Conservation (phyloP, 2,888 invertebrate genomes). For the Xestobium rufovillosum region DNA sequence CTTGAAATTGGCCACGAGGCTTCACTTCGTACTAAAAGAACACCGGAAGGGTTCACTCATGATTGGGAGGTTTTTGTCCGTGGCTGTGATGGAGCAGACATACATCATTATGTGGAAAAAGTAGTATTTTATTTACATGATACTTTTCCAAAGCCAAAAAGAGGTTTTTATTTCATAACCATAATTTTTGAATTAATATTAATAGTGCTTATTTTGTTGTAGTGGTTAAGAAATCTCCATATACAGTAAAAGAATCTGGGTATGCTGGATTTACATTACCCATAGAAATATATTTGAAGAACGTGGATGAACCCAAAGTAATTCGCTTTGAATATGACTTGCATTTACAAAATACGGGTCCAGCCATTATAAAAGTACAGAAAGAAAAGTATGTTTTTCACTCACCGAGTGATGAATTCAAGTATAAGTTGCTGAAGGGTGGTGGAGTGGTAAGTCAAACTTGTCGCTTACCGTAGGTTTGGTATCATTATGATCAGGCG, state of each 20-base stretch:
- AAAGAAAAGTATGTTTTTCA: constrained; percentile 79
- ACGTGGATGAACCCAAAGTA: constrained; percentile 84
- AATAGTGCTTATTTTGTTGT: constrained; percentile 38
- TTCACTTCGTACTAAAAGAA: constrained; percentile 68
- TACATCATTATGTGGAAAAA: constrained; percentile 87
- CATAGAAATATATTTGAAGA: constrained; percentile 83
- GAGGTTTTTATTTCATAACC: constrained; percentile 54
- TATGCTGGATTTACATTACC: constrained; percentile 90
- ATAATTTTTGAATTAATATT: constrained; percentile 10
- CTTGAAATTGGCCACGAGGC: constrained; percentile 93
- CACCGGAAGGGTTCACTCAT: constrained; percentile 89
- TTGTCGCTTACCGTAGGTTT: constrained; percentile 5
- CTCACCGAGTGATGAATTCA: constrained; percentile 83
- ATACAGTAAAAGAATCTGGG: constrained; percentile 83
- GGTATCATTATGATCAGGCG: neutral
- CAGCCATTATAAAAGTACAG: constrained; percentile 61
- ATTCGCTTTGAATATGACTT: constrained; percentile 80
- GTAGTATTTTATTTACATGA: constrained; percentile 86
- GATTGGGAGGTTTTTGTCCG: constrained; percentile 95
- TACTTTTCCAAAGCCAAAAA: constrained; percentile 84
- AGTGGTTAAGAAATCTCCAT: constrained; percentile 90
- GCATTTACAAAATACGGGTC: constrained; percentile 67
- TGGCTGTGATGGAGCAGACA: constrained; percentile 79
- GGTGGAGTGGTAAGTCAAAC: constrained; percentile 57
- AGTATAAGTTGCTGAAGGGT: constrained; percentile 76